phyloP scores from a whole-genome alignment of 2,113 vertebrate genomes.

The Phoxinus phoxinus region DNA sequence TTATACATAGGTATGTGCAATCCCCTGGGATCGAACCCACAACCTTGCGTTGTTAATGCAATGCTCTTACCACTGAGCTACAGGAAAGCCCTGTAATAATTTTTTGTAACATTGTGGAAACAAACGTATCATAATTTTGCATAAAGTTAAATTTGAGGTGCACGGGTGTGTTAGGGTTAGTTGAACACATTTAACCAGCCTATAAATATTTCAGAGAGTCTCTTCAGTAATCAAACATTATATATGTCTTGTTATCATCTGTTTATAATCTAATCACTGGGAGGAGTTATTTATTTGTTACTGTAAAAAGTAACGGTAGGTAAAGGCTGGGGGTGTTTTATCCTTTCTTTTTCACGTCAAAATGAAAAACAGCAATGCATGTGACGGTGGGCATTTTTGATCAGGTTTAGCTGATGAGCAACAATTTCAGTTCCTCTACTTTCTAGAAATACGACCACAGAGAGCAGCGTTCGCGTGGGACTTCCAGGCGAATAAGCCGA shows the following conservation, averaged over 20 bases:
- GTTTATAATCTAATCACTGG: not conserved
- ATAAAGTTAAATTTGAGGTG: no score
- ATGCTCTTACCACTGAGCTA: no score
- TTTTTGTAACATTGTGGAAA: no score
- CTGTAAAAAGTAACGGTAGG: not conserved
- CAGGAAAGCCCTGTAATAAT: no score
- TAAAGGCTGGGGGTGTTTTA: not conserved
- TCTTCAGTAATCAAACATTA: not conserved
- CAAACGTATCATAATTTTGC: no score
- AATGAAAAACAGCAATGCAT: not conserved
- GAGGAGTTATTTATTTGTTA: not conserved
- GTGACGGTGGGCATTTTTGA: not conserved
- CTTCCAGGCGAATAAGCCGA: conserved; percentile 25
- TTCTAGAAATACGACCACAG: conserved; percentile 58
- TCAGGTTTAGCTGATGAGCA: conserved; percentile 33
- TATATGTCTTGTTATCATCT: not conserved
- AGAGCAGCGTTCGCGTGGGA: conserved; percentile 5
- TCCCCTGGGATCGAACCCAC: no score
- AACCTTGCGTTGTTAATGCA: no score
- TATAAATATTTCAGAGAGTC: not conserved
- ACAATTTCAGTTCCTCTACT: conserved; percentile 55
- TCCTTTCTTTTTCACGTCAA: not conserved
- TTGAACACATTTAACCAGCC: not conserved
- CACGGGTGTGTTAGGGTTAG: not conserved
- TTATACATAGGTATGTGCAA: no score